phyloP scores from a whole-genome alignment of 2,113 vertebrate species.

The Orcinus orca region DNA sequence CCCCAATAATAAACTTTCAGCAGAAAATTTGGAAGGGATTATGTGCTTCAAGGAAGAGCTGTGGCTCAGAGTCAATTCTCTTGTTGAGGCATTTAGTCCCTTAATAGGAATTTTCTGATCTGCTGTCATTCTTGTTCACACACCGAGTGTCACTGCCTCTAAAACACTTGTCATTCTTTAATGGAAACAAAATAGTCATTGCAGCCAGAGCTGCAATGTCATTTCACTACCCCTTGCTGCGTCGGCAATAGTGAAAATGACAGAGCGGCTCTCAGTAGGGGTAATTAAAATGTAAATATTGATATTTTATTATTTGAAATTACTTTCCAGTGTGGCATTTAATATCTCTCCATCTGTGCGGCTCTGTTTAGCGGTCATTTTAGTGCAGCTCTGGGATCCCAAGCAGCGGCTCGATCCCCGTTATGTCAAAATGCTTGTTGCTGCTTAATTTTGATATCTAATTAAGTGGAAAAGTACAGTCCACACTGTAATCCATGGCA shows the following conservation, averaged over 20 bases:
- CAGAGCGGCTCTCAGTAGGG: constrained; percentile 91
- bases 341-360: constrained; percentile 99
- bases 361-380: constrained; percentile 92
- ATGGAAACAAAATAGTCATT: constrained; percentile 92
- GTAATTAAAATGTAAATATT: constrained; percentile 99
- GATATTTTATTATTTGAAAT: constrained; percentile 99
- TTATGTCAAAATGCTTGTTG: constrained; percentile 91
- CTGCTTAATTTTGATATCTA: constrained; percentile 96
- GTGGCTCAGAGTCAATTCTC: constrained; percentile 81
- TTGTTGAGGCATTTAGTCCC: constrained; percentile 87
- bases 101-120: constrained; percentile 90
- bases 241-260: constrained; percentile 91
- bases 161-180: constrained; percentile 91
- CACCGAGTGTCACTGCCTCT: constrained; percentile 87
- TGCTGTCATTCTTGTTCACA: constrained; percentile 87
- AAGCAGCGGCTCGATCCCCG: constrained; percentile 90
- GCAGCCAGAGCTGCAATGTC: constrained; percentile 88
- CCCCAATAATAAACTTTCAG: constrained; percentile 81
- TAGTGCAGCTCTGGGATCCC: constrained; percentile 91
- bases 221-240: constrained; percentile 88
- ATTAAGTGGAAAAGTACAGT: constrained; percentile 97
- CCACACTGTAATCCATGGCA: constrained; percentile 93
- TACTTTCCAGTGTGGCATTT: constrained; percentile 97
- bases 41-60: constrained; percentile 79
- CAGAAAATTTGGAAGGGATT: constrained; percentile 80